Percentiles rank a stretch among this genome's conserved stretches.
Conservation (phyloP, 2,113 vertebrate genomes). For the Lepus europaeus region DNA sequence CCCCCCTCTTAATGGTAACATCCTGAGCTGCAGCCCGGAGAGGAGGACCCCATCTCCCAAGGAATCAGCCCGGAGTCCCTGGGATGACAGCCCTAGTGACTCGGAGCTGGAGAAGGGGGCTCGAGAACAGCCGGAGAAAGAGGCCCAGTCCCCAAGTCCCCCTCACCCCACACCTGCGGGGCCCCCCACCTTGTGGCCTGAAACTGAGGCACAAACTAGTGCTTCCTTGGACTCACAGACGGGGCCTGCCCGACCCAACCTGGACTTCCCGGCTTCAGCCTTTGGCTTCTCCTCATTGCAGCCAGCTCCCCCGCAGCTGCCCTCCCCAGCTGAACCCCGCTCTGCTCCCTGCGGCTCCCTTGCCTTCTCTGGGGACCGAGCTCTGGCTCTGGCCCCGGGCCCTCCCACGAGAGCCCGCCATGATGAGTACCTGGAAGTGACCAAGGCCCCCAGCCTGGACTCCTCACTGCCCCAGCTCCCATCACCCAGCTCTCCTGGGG, state of each 20-base stretch:
- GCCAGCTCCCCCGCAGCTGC: slow-evolving; percentile 76
- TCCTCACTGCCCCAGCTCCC: slow-evolving; percentile 90
- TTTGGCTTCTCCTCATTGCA: slow-evolving; percentile 88
- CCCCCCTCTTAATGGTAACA: slow-evolving; percentile 85
- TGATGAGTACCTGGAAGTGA: slow-evolving; percentile 96
- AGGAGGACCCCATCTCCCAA: slow-evolving; percentile 82
- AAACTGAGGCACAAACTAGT: slow-evolving; percentile 42
- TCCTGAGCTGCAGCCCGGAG: slow-evolving; percentile 83
- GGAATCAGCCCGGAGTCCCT: slow-evolving; percentile 76
- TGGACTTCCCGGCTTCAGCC: slow-evolving; percentile 88
- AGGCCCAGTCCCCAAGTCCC: slow-evolving; percentile 85
- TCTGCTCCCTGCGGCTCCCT: slow-evolving; percentile 89
- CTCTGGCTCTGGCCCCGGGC: slow-evolving; percentile 86
- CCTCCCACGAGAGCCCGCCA: slow-evolving; percentile 85
- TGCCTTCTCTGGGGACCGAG: slow-evolving; percentile 90
- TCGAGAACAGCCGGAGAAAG: slow-evolving; percentile 94
- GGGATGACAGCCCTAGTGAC: slow-evolving; percentile 88
- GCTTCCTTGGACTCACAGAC: slow-evolving; percentile 61
- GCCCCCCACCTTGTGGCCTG: slow-evolving; percentile 81
- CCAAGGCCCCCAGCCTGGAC: slow-evolving; percentile 89
- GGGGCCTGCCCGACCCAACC: slow-evolving; percentile 73
- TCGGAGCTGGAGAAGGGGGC: slow-evolving; percentile 94
- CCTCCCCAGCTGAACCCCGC: slow-evolving; percentile 82
- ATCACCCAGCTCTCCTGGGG: slow-evolving; percentile 88
- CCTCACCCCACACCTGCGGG: slow-evolving; percentile 55